Evolutionary conservation across 2,797 vertebrate species (phyloP), one percentile per base, ranked within the genome.

Genomic region (Myripristis jacobus): DNA sequence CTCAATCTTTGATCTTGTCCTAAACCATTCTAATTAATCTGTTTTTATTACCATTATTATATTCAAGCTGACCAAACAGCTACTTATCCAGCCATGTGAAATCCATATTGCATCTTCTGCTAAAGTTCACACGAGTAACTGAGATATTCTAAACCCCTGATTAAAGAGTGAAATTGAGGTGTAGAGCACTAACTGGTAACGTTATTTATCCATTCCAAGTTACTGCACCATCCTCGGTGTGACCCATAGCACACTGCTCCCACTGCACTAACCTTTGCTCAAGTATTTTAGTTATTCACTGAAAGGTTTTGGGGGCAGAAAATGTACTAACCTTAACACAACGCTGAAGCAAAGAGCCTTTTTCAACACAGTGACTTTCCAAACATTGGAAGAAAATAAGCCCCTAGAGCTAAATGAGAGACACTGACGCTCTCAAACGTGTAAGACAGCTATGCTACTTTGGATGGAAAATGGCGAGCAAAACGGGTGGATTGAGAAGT

Each of bases 1-100:
- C 36, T 38, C 36, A 38, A 38, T 38, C 36, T 11, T 11, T 13
- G 36, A 38, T 3, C 36, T 38, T 38, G 36, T 11, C 10, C 36
- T 38, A 38, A 11, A 9, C 36, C 36, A 38, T 38, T 11, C 36
- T 25, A 29, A 12, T 27, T 31, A 48, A n/a, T 21, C 31, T 47
- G 25, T 29, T 25, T 24, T 16, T n/a, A 3, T 38, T 48, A 29
- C 11, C 11, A n/a, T 25, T 64, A 67, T 75, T 53, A 63, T 44
- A 55, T 43, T 75, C 16, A 75, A 74, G 47, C 24, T 29, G 34
- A 31, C 21, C 58, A 75, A 63, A 70, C n/a, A 52, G 18, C 1
- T 55, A 27, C 16, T 12, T n/a, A 27, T 29, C 43, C 38, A 46
- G 57, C 54, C 21, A 60, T 64, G 34, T 58, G 46, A 43, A 47